A percentile compares a stretch with the other conserved stretches of the same genome.
Evolutionary conservation across 2,113 vertebrate species (phyloP).

Genomic region (Cariama cristata): DNA sequence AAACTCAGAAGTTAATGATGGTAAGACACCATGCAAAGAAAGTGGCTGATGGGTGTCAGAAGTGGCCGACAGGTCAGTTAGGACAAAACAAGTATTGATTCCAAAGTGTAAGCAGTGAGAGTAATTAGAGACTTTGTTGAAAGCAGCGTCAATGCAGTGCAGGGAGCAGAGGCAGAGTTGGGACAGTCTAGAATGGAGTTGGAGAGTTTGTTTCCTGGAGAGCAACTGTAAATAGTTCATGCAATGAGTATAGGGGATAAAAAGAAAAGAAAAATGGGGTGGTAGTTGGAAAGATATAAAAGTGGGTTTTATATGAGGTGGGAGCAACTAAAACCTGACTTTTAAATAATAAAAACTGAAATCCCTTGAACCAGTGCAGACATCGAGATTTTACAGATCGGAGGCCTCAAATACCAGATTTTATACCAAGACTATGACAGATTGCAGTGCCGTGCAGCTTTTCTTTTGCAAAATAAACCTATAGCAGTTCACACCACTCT

Average conservation of each 20-base stretch:
- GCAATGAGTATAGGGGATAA: neutral
- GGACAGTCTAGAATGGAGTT: neutral
- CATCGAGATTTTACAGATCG: neutral
- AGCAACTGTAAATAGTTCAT: neutral
- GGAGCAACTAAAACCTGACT: neutral
- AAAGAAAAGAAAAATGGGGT: neutral
- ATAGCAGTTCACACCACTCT: neutral
- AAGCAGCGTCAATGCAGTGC: neutral
- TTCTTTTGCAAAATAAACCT: neutral
- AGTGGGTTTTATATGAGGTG: neutral
- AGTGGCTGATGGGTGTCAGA: neutral
- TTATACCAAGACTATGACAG: neutral
- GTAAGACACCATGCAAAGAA: neutral
- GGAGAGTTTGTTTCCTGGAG: neutral
- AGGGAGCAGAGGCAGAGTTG: neutral
- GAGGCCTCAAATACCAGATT: neutral
- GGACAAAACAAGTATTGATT: neutral
- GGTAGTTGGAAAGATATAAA: neutral
- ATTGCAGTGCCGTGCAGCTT: neutral
- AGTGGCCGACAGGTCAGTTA: constrained; percentile 2
- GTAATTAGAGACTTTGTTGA: neutral
- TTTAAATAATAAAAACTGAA: neutral
- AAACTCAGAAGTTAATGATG: neutral
- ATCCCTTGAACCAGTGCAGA: neutral
- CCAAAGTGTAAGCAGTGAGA: neutral